phyloP scores from a whole-genome alignment of 2,113 vertebrate species.

The Atractosteus spatula region DNA sequence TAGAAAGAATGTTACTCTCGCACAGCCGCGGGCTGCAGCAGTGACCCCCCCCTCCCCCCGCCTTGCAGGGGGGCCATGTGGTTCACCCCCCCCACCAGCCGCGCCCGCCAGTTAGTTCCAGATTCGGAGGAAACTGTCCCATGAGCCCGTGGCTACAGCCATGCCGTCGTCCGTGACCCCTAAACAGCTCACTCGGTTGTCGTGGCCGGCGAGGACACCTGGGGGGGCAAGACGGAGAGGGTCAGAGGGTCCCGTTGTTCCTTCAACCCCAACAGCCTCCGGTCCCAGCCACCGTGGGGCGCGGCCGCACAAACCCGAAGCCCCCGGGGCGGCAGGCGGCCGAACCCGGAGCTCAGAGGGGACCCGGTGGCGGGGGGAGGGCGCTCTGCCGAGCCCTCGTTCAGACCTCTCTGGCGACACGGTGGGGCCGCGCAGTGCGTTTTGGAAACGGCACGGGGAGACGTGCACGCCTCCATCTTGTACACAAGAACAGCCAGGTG shows the following conservation, averaged over 20 bases:
- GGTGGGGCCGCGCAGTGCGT: too few species aligned
- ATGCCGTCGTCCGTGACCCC: constrained; percentile 93
- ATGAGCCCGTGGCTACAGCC: constrained; percentile 97
- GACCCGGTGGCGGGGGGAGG: too few species aligned
- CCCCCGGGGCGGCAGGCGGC: too few species aligned
- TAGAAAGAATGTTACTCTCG: constrained; percentile 74
- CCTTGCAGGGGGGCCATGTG: constrained; percentile 63
- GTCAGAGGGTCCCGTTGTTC: not conserved
- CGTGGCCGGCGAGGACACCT: constrained; percentile 94
- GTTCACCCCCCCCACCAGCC: constrained; percentile 45
- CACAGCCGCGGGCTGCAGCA: constrained; percentile 80
- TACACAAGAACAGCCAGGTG: too few species aligned
- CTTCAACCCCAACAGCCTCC: not conserved
- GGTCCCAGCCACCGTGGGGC: too few species aligned
- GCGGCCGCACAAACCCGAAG: not conserved
- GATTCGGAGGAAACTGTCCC: constrained; percentile 99
- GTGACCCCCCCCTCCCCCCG: constrained; percentile 68
- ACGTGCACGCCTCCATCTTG: too few species aligned
- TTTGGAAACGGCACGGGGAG: too few species aligned
- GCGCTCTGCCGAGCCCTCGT: too few species aligned
- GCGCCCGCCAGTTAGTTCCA: constrained; percentile 79
- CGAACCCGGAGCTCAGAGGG: too few species aligned
- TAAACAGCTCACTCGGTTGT: constrained; percentile 97
- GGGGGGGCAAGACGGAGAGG: constrained; percentile 33
- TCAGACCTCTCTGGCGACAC: too few species aligned